A percentile compares a stretch with the other conserved stretches of the same genome.
Conservation (phyloP, 2,888 invertebrate species). For the Xestia c-nigrum region DNA sequence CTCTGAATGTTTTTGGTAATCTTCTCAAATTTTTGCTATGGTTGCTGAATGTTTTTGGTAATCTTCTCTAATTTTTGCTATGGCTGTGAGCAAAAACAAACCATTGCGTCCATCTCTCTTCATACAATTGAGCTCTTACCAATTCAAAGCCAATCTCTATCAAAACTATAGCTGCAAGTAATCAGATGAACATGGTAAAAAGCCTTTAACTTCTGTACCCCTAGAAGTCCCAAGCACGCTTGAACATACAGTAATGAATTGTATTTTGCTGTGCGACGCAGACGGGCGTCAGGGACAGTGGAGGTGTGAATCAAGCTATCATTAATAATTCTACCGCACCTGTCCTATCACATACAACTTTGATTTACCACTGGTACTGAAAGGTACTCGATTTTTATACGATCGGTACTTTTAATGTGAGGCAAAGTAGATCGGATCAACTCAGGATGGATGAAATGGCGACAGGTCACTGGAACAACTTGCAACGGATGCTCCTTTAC, state of each 20-base stretch:
- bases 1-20: neutral
- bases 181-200: neutral
- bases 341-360: constrained; percentile 74
- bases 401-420: neutral
- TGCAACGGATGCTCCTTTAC: no score
- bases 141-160: neutral
- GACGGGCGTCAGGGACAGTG: constrained; percentile 61
- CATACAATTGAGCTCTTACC: neutral
- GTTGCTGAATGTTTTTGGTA: neutral
- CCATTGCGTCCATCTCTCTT: neutral
- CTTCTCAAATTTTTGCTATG: neutral
- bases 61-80: neutral
- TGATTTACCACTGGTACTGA: constrained; percentile 68
- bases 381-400: constrained; percentile 31
- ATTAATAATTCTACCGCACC: constrained; percentile 82
- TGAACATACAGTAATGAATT: constrained; percentile 47
- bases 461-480: no score
- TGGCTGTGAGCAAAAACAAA: neutral
- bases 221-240: constrained; percentile 25
- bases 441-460: no score
- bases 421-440: no score
- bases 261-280: constrained; percentile 52
- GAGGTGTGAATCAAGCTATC: constrained; percentile 74
- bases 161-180: neutral
- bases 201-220: constrained; percentile 1